Evolutionary conservation across 2,888 invertebrate species (phyloP), one percentile per base, ranked within the genome.

Genomic region (Platerodrilus igneus): DNA sequence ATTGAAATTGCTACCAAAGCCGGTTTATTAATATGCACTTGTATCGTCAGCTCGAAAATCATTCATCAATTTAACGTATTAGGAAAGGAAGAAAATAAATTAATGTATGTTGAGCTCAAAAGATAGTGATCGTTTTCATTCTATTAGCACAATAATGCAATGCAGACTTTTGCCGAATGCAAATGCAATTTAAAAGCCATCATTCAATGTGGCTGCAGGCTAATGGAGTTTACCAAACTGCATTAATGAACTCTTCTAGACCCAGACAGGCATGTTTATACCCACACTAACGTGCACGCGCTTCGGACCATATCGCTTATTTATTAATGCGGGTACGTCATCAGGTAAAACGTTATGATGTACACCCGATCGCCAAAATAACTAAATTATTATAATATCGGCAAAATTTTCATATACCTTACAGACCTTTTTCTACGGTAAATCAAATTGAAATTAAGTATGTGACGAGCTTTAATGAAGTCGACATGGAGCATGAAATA

Each of bases 211-310:
- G 52, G 64, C 64, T 58, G 55, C 54, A 60, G 64, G 65, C 58
- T 58, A 61, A 62, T 63, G 60, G 61, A 60, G 59, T 66, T 62
- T 62, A 64, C 63, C 62, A 63, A 65, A 63, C 63, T 65, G 65
- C 65, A 64, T 66, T 66, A 66, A 66, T 66, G 65, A 66, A 66
- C 66, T 66, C 63, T 59, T 66, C 65, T 62, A 63, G 60, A 65
- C 56, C 59, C 64, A 56, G 54, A 64, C 64, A 60, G 65, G 62
- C 64, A 66, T 66, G 63, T 66, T 66, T 66, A 66, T 66, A 60
- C 61, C 63, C 63, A 64, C 65, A 64, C 61, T 58, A 59, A 63
- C 57, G 60, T 64, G 65, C 66, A 66, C 66, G 65, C 65, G 64
- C 63, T 66, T 53, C 62, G 60, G 62, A 64, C 65, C 65, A 66